Base-by-base conservation (phyloP, 2,797 vertebrate species). In the Myotis daubentonii region DNA sequence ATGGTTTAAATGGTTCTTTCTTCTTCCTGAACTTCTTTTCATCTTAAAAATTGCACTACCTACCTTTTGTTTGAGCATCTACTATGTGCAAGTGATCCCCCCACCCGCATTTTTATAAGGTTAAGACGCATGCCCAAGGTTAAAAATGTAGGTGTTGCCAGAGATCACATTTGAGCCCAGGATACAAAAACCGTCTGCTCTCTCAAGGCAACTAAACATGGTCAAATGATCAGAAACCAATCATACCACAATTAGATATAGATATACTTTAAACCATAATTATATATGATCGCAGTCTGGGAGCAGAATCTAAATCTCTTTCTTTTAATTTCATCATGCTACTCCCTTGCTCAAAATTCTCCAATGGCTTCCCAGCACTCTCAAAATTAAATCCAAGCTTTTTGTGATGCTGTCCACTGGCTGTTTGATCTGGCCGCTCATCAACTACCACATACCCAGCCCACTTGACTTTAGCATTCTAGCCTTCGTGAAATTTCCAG, bases 121-220 rank as follows among this genome's bases (percentile, higher is more conserved):
- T 83, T 79, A 87, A 92, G 33, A 80, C 81, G 78, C 1, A 55
- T 23, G 4, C 47, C 57, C 10, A 25, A 79, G 23, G 44, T 72
- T 87, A 92, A 95, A 95, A 74, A 65, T 72, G 30, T 49, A 66
- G 41, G 6, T 23, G 44, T 41, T 41, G 5, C 3, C 20, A 85
- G 66, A 78, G 49, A n/a, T 68, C 55, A 60, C 30, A 55, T 83
- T 79, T 75, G 94, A 95, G 75, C 30, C 79, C n/a, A 68, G 47
- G 25, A 71, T 7, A 57, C 23, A 87, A 75, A 94, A 86, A 51
- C 10, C n/a, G n/a, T n/a, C 57, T 89, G 12, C 44, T 83, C 49
- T 70, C 79, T 92, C 36, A 88, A 47, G 13, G 23, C 70, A 78
- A 80, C 6, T 44, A 51, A 83, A 94, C 80, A 80, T 89, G 53